phyloP scores from a whole-genome alignment of 2,888 invertebrate genomes.

The Congeria kusceri region DNA sequence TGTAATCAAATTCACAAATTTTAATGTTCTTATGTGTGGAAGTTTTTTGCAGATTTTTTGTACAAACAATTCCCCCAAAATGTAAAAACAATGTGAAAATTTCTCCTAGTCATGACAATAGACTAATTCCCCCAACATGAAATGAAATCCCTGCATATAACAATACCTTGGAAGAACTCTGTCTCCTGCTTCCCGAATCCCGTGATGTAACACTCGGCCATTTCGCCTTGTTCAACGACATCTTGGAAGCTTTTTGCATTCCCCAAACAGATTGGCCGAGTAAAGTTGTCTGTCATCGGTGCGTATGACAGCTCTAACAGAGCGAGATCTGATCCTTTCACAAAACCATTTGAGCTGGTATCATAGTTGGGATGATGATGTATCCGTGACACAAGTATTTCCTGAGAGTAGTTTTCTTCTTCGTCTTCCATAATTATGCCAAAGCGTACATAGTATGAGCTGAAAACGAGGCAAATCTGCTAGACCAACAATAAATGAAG shows the following conservation, averaged over 20 bases:
- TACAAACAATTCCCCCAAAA: too few relatives aligned
- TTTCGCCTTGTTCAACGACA: conserved; percentile 11
- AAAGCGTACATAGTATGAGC: background rate
- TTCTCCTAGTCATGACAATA: too few relatives aligned
- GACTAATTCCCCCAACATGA: too few relatives aligned
- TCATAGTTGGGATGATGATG: background rate
- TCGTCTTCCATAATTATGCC: background rate
- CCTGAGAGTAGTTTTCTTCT: conserved; percentile 1
- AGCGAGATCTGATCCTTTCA: conserved; percentile 15
- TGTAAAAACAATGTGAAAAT: too few relatives aligned
- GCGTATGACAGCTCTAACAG: conserved; percentile 9
- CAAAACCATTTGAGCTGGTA: background rate
- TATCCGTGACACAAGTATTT: background rate
- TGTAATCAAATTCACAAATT: too few relatives aligned
- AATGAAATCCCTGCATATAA: too few relatives aligned
- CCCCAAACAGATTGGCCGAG: conserved; percentile 32
- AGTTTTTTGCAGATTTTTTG: too few relatives aligned
- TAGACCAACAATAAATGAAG: too few relatives aligned
- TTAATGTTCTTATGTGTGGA: too few relatives aligned
- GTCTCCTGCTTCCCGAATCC: conserved; percentile 20
- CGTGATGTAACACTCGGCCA: conserved; percentile 26
- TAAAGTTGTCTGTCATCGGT: conserved; percentile 26
- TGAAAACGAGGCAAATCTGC: too few relatives aligned
- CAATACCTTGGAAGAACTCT: background rate
- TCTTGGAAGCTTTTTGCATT: conserved; percentile 3